Evolutionary conservation across 2,888 invertebrate genomes (phyloP).

Genomic region (Rhyacophila evoluta): DNA sequence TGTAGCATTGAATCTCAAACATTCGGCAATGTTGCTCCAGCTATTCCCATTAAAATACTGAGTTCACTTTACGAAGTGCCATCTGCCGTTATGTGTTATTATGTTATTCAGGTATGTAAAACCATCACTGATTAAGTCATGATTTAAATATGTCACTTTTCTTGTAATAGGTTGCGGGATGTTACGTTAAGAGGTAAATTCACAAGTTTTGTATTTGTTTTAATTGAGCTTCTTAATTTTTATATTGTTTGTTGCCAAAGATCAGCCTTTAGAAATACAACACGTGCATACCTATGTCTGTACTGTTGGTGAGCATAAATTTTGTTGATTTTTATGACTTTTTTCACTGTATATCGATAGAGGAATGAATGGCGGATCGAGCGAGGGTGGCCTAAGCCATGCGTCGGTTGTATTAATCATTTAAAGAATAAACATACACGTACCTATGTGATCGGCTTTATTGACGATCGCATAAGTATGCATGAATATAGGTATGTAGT

Average conservation of each 20-base stretch:
- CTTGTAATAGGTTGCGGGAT: too few species aligned
- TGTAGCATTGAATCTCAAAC: too few species aligned
- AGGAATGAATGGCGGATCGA: conserved; percentile 40
- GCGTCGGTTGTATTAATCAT: conserved; percentile 48
- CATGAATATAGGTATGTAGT: not conserved
- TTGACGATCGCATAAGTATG: not conserved
- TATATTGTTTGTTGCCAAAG: not conserved
- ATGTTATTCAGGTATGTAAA: too few species aligned
- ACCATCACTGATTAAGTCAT: too few species aligned
- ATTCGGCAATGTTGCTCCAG: too few species aligned
- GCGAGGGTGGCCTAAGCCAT: conserved; percentile 32
- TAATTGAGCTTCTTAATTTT: too few species aligned
- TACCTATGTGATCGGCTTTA: conserved; percentile 41
- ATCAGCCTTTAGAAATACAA: not conserved
- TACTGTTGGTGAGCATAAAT: conserved; percentile 48
- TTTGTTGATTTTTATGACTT: conserved; percentile 54
- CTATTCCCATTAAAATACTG: too few species aligned
- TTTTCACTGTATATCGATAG: conserved; percentile 47
- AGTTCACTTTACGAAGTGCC: too few species aligned
- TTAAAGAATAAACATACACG: conserved; percentile 49
- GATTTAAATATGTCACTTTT: too few species aligned
- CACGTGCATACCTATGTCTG: conserved; percentile 1
- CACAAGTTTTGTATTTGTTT: too few species aligned
- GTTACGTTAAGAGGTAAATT: too few species aligned
- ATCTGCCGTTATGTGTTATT: too few species aligned